Evolutionary conservation across 2,797 vertebrate species (phyloP).

Genomic region (Microctenopoma steveboyesi): DNA sequence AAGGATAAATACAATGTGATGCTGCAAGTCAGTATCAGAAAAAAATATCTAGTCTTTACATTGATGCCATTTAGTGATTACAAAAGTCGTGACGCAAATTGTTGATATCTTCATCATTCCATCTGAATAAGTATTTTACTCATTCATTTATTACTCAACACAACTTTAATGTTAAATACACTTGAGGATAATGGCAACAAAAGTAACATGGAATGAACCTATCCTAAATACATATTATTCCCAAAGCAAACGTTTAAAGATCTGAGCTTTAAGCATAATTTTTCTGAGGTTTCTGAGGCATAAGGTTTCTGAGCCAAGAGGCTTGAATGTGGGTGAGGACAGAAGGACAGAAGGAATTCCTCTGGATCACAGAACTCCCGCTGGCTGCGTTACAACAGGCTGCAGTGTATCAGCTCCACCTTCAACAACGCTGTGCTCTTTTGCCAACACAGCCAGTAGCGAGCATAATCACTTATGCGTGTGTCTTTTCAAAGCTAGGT

Average conservation of each 20-base stretch:
- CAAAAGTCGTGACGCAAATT: no score
- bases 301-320: neutral
- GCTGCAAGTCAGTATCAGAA: constrained; percentile 1
- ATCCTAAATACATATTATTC: neutral
- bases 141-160: neutral
- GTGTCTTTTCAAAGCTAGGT: neutral
- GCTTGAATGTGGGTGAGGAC: constrained; percentile 21
- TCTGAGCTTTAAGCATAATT: neutral
- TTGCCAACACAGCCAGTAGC: constrained; percentile 33
- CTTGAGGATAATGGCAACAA: no score
- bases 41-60: no score
- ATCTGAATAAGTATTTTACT: no score
- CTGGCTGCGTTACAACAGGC: constrained; percentile 41
- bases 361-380: constrained; percentile 31
- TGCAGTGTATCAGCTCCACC: constrained; percentile 21
- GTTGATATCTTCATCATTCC: no score
- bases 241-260: neutral
- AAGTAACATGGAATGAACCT: neutral
- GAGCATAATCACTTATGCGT: constrained; percentile 15
- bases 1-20: no score
- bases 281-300: neutral
- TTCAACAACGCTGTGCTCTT: neutral
- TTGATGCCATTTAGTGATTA: no score
- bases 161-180: no score
- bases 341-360: constrained; percentile 33